Percentiles rank a stretch among this genome's conserved stretches.
Conservation (phyloP, 2,888 invertebrate species). For the Fabriciana adippe region DNA sequence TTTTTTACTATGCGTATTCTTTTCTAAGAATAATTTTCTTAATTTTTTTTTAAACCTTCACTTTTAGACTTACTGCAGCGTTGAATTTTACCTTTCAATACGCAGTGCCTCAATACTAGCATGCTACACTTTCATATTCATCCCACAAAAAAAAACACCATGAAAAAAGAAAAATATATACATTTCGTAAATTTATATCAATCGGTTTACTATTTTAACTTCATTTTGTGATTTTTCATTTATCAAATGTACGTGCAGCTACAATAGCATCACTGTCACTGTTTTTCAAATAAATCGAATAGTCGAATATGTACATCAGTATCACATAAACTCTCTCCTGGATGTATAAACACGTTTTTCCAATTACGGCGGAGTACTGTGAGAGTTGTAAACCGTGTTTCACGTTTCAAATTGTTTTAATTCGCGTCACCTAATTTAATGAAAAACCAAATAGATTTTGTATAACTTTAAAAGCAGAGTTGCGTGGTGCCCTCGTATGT, state of each 20-base stretch:
- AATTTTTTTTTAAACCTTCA: too few species aligned
- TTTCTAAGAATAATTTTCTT: too few species aligned
- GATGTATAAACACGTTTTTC: slow-evolving; percentile 37
- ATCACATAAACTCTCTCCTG: slow-evolving; percentile 27
- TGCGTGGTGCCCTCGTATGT: background rate
- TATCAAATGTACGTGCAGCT: background rate
- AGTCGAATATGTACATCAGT: slow-evolving; percentile 14
- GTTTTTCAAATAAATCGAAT: slow-evolving; percentile 12
- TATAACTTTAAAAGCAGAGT: slow-evolving; percentile 10
- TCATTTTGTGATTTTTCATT: too few species aligned
- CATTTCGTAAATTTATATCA: too few species aligned
- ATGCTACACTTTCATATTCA: too few species aligned
- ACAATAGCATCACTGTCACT: background rate
- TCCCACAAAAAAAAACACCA: too few species aligned
- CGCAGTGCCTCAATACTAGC: too few species aligned
- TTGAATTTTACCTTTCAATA: too few species aligned
- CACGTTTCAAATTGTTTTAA: slow-evolving; percentile 39
- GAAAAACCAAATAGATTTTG: slow-evolving; percentile 13
- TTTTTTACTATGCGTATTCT: too few species aligned
- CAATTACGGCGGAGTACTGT: slow-evolving; percentile 36
- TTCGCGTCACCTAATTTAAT: slow-evolving; percentile 30
- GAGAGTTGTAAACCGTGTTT: slow-evolving; percentile 34
- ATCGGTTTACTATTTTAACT: too few species aligned
- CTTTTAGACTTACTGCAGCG: too few species aligned
- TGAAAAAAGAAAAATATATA: too few species aligned